Conservation (phyloP, 2,888 invertebrate species). For the Ashinkailepas kermadecensis region DNA sequence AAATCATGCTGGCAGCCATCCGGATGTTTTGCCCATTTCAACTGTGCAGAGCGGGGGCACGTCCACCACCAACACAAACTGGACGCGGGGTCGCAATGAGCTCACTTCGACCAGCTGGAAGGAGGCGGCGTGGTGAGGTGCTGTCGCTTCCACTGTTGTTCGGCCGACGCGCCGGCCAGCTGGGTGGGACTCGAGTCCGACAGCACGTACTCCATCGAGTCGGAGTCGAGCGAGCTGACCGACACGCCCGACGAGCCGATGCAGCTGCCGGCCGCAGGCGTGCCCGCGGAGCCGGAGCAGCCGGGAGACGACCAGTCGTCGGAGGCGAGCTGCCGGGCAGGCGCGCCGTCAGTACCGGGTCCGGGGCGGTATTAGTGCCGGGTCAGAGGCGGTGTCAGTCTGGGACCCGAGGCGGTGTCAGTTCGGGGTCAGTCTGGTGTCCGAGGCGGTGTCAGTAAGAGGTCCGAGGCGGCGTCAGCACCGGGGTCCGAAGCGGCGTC, state of each 20-base stretch:
- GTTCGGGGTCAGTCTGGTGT: too few species aligned
- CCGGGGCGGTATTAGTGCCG: too few species aligned
- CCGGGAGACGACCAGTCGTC: background rate
- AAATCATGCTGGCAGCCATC: too few species aligned
- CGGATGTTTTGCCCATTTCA: too few species aligned
- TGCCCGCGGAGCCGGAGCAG: background rate
- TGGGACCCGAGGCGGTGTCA: too few species aligned
- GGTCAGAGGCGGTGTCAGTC: too few species aligned
- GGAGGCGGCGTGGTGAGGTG: background rate
- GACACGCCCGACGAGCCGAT: background rate
- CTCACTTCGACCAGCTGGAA: background rate
- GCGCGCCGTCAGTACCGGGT: background rate
- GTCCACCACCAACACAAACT: too few species aligned
- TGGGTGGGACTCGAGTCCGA: background rate
- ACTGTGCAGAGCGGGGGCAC: too few species aligned
- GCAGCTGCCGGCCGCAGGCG: background rate
- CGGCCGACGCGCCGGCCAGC: background rate
- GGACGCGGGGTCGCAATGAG: too few species aligned
- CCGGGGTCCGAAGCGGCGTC: too few species aligned
- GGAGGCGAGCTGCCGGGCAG: background rate
- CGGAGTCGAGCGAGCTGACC: background rate
- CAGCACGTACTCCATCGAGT: background rate
- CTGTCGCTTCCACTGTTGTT: background rate
- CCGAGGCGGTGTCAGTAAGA: too few species aligned
- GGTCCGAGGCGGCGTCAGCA: too few species aligned